Evolutionary conservation across 1,140 invertebrate species (phyloP), one percentile per base, ranked within the genome.

Genomic region (Drosophila sturtevanti): DNA sequence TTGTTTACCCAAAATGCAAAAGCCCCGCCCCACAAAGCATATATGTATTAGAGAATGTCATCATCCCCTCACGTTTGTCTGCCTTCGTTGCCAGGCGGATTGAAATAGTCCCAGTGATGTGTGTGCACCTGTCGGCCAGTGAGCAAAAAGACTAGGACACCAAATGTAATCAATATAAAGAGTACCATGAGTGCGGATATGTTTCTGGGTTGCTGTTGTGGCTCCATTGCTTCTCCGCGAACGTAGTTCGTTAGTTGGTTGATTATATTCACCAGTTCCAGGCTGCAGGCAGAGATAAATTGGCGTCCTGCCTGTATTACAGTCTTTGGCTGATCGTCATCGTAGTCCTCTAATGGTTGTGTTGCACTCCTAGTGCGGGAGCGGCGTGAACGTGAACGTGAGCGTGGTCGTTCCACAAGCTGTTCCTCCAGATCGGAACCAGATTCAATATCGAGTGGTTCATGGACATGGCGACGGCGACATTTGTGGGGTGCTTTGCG

Each of bases 31-130:
- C 38, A 52, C 55, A 34, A 64, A 51, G 81, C 38, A 81, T 80
- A 59, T 41, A 81, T 80, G 55, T 41, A 64, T 60, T 52, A 67
- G 6, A 22, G 16, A 35, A 44, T 38, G 24, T 34, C 52, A 12
- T 48, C 58, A 56, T 38, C 35, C 27, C 51, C 69, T 89, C 80
- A 90, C 82, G 89, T 80, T 52, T 84, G 85, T 56, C 90, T 68
- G 24, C 90, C 89, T 27, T 91, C 89, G 77, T 93, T 93, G 69
- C 81, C 93, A 65, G 95, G 96, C 18, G 96, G 96, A 93, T 96
- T 96, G 77, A 96, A 96, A 89, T 95, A 97, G 90, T 97, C 96
- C 96, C 96, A 97, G 84, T 96, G 95, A 90, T 97, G 95, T 67
- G 95, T 95, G 38, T 96, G 93, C 16, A 95, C 95, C 70, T 94